Evolutionary conservation across 2,888 invertebrate genomes (phyloP), one percentile per base, ranked within the genome.

Genomic region (Agonopterix subpropinquella): DNA sequence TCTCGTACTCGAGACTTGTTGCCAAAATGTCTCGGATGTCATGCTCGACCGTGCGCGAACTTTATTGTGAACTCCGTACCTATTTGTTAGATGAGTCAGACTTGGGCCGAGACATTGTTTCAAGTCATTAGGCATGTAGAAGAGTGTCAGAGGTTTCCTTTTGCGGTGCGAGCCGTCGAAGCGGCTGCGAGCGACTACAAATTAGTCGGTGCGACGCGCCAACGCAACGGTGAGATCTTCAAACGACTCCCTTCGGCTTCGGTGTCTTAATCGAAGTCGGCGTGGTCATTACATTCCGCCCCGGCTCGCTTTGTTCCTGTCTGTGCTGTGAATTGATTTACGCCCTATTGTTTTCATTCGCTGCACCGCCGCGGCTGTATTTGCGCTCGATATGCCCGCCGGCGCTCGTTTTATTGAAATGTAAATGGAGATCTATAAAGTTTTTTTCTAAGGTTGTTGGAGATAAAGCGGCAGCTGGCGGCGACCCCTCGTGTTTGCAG

Each of bases 251-350:
- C 67, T 70, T 63, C 62, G 65, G 71, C 70, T 70, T 63, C 62
- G 65, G 71, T 70, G 66, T 74, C 75, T 75, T 73, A 76, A 77
- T 73, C 73, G 73, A 70, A 68, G 59, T 53, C 65, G 65, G 58
- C 56, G 58, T 64, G 59, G 70, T 73, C 70, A 72, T 73, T 73
- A 73, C 67, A 64, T 58, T 59, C 62, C 62, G 62, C 56, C 57
- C 62, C 57, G 61, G 61, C 61, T 59, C 64, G 63, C 67, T 70
- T 80, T 81, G 77, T 80, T 74, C 69, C 64, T 57, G 61, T 56
- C 65, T 66, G 62, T 68, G 57, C 65, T 66, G 62, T 68, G 73
- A 78, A 81, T 81, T 83, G 81, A 83, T 84, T 85, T 80, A 78
- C 73, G 70, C 64, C 59, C 76, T 63, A 82, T 82, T 85, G 80